Evolutionary conservation across 2,888 invertebrate species (phyloP).

Genomic region (Nemoura dubitans): DNA sequence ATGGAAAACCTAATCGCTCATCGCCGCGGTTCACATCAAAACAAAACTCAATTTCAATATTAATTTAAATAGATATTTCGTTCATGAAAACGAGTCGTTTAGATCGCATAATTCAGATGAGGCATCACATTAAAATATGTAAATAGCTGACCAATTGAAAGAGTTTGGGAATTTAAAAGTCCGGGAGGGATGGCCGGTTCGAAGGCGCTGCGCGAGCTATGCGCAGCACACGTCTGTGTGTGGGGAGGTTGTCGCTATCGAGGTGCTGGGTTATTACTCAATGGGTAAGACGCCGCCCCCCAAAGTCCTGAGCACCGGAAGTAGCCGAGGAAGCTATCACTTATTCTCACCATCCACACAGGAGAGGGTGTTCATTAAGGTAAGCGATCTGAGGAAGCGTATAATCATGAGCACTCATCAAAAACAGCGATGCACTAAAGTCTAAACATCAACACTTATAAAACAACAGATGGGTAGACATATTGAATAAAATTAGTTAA

Average conservation of each 20-base stretch:
- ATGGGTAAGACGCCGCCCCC: neutral
- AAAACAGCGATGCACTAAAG: conserved; percentile 13
- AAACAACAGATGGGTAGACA: conserved; percentile 3
- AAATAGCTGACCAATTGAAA: neutral
- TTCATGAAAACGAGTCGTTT: neutral
- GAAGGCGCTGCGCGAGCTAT: neutral
- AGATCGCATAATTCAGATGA: conserved; percentile 7
- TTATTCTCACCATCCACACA: neutral
- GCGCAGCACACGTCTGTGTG: neutral
- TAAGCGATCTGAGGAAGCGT: conserved; percentile 29
- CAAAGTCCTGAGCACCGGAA: neutral
- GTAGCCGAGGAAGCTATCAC: conserved; percentile 25
- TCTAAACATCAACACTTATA: neutral
- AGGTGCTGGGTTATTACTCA: conserved; percentile 20
- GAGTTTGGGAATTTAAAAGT: neutral
- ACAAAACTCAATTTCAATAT: conserved; percentile 12
- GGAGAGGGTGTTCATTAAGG: conserved; percentile 28
- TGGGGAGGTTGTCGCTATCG: neutral
- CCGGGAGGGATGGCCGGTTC: neutral
- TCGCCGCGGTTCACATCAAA: neutral
- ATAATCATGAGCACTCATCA: conserved; percentile 14
- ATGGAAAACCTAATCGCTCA: neutral
- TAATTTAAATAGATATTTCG: neutral
- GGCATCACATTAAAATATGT: neutral
- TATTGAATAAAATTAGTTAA: neutral